Evolutionary conservation across 2,113 vertebrate genomes (phyloP).

Genomic region (Eublepharis macularius): DNA sequence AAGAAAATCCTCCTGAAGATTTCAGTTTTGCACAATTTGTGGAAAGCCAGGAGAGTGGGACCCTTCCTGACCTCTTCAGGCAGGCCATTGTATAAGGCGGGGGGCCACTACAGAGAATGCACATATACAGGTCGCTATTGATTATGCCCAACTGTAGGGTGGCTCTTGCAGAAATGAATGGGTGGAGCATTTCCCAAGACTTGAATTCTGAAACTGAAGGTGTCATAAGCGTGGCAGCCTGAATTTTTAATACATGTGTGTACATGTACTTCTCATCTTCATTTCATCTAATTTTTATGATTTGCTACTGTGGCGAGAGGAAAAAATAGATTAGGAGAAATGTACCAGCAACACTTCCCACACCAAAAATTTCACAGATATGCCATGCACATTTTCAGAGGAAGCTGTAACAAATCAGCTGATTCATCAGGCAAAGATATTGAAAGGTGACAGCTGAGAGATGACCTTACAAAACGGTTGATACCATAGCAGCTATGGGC

Average conservation of each 20-base stretch:
- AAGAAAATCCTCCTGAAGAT: no score
- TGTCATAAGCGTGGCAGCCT: not conserved
- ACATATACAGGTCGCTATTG: no score
- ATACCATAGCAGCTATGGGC: not conserved
- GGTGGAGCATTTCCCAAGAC: not conserved
- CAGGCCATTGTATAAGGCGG: no score
- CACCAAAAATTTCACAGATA: not conserved
- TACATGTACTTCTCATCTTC: not conserved
- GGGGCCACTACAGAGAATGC: no score
- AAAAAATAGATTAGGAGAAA: not conserved
- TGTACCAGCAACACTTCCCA: not conserved
- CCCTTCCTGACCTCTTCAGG: no score
- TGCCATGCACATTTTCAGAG: not conserved
- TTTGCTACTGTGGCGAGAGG: not conserved
- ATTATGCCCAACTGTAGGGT: no score
- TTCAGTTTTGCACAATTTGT: no score
- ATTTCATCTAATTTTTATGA: not conserved
- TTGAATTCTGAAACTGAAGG: not conserved
- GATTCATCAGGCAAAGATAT: not conserved
- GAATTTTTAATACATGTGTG: not conserved
- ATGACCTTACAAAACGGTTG: not conserved
- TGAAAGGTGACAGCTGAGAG: not conserved
- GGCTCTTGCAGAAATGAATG: not conserved
- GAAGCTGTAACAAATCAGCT: not conserved
- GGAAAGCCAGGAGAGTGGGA: no score